phyloP scores from a whole-genome alignment of 1,140 invertebrate species.

The Aphelinus certus region DNA sequence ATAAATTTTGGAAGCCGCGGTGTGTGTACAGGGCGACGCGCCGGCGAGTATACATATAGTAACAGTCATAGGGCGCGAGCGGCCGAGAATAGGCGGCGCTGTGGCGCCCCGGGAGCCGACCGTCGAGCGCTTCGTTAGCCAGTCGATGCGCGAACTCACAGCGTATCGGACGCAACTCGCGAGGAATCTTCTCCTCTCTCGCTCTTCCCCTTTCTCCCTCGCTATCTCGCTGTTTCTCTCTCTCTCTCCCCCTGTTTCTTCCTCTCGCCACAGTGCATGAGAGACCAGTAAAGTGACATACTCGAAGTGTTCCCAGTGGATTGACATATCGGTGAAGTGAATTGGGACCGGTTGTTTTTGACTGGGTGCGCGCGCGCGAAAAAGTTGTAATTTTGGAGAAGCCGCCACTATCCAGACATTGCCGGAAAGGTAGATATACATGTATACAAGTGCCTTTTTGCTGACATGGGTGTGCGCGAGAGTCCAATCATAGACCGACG shows the following conservation, averaged over 20 bases:
- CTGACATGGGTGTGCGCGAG: no score
- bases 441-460: no score
- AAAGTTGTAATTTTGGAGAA: slow-evolving; percentile 34
- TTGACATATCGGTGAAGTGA: slow-evolving; percentile 12
- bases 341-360: background rate
- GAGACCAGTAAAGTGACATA: no score
- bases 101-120: slow-evolving; percentile 37
- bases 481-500: no score
- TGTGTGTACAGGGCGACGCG: background rate
- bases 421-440: slow-evolving; percentile 29
- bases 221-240: slow-evolving; percentile 9
- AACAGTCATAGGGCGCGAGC: no score
- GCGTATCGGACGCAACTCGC: slow-evolving; percentile 54
- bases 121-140: slow-evolving; percentile 55
- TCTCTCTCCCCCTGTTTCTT: slow-evolving; percentile 17
- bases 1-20: background rate
- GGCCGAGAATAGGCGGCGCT: slow-evolving; percentile 43
- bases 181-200: background rate
- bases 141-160: slow-evolving; percentile 65
- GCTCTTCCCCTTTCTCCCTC: slow-evolving; percentile 5
- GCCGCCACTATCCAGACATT: slow-evolving; percentile 33
- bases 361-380: slow-evolving; percentile 2
- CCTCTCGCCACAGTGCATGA: no score
- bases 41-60: background rate
- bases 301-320: no score